Base-by-base conservation (phyloP, 2,797 vertebrate genomes). In the Phalanger gymnotis region DNA sequence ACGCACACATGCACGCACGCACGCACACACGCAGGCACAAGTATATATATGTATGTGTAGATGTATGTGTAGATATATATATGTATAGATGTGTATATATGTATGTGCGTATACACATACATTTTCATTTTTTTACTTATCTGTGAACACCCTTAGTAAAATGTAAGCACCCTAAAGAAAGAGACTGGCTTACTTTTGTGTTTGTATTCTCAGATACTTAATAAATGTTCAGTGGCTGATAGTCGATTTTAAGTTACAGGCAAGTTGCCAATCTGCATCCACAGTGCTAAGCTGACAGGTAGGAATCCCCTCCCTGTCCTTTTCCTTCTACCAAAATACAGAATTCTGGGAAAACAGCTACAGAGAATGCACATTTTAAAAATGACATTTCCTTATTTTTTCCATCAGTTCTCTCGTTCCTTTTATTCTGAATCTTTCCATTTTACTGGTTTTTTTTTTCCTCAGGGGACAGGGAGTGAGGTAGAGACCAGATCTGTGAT, bases 351-450 rank as follows among this genome's bases (percentile, higher is more conserved):
- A 66, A 66, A n/a, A 73, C 28, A 53, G 16, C 11, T 51, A 28
- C 51, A 53, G 14, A 28, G 51, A 53, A 90, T 53, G 52, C 3
- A 53, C 27, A 90, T 90, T 90, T 51, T 51, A 90, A 28, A 47
- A 9, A 53, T 90, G 89, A 90, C 28, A 53, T 90, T 90, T 96
- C 92, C 25, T 73, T 30, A n/a, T 73, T 73, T 73, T 73, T 73
- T n/a, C 0, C 34, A 22, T 92, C 2, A 51, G 0, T 92, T 51
- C 89, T 56, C 25, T 96, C 94, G 90, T 53, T 92, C 53, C 53
- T 92, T 34, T 52, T 40, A 92, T 90, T 92, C 96, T 66, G 91
- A 92, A n/a, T 91, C 14, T 4, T 94, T 31, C 40, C 93, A 34
- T 54, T 47, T 93, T 3, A 94, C 34, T 55, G 19, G 66, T 94